Evolutionary conservation across 2,797 vertebrate genomes (phyloP).

Genomic region (Typhlichthys subterraneus): DNA sequence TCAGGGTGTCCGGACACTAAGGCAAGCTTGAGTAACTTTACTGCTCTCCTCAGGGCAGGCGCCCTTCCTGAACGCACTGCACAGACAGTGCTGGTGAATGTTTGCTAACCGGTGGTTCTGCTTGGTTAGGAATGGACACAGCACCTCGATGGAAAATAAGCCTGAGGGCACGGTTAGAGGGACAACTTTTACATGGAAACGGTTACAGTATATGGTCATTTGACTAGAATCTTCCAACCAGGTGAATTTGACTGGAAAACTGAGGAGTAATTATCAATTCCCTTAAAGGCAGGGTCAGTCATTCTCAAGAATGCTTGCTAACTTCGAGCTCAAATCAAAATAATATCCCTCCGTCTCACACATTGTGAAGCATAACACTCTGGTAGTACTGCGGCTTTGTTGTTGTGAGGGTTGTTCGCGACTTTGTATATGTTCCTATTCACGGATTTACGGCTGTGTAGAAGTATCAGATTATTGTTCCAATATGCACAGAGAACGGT

Average conservation of each 20-base stretch:
- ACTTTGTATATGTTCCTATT: too few species aligned
- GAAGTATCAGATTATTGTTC: too few species aligned
- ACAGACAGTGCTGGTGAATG: conserved; percentile 60
- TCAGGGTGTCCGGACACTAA: conserved; percentile 69
- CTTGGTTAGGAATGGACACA: conserved; percentile 40
- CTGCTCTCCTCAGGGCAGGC: conserved; percentile 74
- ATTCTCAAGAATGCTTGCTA: too few species aligned
- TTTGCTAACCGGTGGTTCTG: conserved; percentile 62
- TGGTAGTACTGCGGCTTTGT: too few species aligned
- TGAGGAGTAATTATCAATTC: too few species aligned
- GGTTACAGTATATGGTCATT: conserved; percentile 10
- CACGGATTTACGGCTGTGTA: too few species aligned
- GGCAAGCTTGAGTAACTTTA: conserved; percentile 73
- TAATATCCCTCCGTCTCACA: too few species aligned
- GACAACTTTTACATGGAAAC: conserved; percentile 8
- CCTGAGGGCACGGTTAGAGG: conserved; percentile 27
- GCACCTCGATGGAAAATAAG: conserved; percentile 31
- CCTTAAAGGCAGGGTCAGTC: too few species aligned
- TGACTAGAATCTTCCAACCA: conserved; percentile 6
- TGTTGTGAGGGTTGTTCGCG: too few species aligned
- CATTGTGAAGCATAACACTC: too few species aligned
- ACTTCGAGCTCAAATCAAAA: too few species aligned
- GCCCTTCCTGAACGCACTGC: conserved; percentile 59
- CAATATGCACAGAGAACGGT: too few species aligned
- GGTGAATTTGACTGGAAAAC: conserved; percentile 8